These are phyloP conservation scores for Cyclopterus lumpus DNA, from an alignment of 2,797 vertebrate species.

Conservation along the genomic window DNA sequence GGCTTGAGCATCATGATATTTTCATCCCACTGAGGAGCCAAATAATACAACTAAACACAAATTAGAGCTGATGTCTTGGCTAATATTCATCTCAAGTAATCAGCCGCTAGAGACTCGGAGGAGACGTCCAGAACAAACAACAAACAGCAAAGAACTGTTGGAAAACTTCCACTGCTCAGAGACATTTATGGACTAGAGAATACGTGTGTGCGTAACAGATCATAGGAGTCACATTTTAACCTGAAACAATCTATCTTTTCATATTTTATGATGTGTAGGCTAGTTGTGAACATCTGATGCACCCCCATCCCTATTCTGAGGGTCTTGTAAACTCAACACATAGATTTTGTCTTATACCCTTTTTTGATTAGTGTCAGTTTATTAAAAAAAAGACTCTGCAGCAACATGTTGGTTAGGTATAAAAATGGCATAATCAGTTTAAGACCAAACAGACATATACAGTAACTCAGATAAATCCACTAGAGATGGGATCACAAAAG, in stretches of 20 bases:
- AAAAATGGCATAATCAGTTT: conserved; percentile 28
- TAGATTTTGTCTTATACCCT: neutral
- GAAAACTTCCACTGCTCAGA: conserved; percentile 6
- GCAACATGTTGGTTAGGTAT: neutral
- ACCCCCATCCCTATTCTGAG: neutral
- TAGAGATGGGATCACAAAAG: neutral
- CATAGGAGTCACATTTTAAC: neutral
- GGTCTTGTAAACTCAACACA: neutral
- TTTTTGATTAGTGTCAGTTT: conserved; percentile 17
- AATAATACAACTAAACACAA: neutral
- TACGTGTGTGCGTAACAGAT: neutral
- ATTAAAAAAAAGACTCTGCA: conserved; percentile 13
- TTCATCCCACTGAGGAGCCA: neutral
- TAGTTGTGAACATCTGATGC: neutral
- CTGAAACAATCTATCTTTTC: neutral
- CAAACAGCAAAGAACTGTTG: conserved; percentile 1
- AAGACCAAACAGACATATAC: conserved; percentile 3
- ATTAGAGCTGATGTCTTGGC: neutral
- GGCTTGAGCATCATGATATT: neutral
- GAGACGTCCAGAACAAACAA: conserved; percentile 19
- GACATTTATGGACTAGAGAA: conserved; percentile 5
- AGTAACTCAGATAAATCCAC: conserved; percentile 14
- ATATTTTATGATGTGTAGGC: neutral
- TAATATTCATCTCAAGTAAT: neutral
- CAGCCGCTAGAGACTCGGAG: conserved; percentile 3